A percentile compares a stretch with the other conserved stretches of the same genome.
Conservation (phyloP, 2,113 vertebrate genomes). For the Megatriorchis doriae region DNA sequence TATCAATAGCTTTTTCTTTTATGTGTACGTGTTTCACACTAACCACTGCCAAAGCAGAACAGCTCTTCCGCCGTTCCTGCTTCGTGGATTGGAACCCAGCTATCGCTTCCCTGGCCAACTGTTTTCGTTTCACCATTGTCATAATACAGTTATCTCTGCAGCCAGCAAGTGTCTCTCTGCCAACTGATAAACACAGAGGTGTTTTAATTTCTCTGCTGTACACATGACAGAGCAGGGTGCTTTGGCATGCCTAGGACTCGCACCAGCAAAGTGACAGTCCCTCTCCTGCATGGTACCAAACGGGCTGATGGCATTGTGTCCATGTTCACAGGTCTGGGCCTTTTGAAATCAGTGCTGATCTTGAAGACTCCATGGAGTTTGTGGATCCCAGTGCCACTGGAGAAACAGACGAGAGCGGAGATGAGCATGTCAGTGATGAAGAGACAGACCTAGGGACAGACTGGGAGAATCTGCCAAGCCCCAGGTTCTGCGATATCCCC, state of each 20-base stretch:
- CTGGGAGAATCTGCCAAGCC: slow-evolving; percentile 98
- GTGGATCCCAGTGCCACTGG: slow-evolving; percentile 87
- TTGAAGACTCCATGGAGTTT: slow-evolving; percentile 98
- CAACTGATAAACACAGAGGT: neutral
- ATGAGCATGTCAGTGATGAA: slow-evolving; percentile 87
- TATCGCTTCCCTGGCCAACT: neutral
- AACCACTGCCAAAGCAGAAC: neutral
- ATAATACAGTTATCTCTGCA: neutral
- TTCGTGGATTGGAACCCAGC: neutral
- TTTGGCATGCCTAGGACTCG: neutral
- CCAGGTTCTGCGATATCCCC: slow-evolving; percentile 96
- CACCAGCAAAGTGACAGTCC: accelerated
- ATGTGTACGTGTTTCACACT: neutral
- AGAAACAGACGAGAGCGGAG: slow-evolving; percentile 88
- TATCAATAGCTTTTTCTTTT: neutral
- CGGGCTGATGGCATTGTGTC: neutral
- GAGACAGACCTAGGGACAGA: slow-evolving; percentile 96
- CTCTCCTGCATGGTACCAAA: accelerated
- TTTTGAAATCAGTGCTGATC: slow-evolving; percentile 89
- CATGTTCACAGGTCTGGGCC: slow-evolving; percentile 83
- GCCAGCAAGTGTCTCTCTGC: neutral
- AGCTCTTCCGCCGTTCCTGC: neutral
- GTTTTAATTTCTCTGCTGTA: neutral
- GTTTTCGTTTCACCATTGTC: accelerated
- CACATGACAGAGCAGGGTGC: accelerated